phyloP scores from a whole-genome alignment of 2,888 invertebrate species.

The Tigriopus californicus region DNA sequence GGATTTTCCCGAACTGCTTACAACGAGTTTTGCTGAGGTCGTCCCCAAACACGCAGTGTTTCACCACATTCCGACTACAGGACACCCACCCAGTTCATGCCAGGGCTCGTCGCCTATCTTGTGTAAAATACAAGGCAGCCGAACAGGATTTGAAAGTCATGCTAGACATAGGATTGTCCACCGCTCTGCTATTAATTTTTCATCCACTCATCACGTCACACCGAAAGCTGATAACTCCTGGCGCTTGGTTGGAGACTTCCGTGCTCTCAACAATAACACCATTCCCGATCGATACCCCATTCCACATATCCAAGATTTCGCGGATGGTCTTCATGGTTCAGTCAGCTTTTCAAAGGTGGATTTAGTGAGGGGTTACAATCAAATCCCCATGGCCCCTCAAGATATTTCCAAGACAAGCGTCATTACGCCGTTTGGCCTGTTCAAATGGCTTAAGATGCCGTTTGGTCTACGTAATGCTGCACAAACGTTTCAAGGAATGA shows the following conservation, averaged over 20 bases:
- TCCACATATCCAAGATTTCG: constrained; percentile 26
- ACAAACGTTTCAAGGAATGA: background rate
- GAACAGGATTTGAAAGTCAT: background rate
- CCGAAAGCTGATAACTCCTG: constrained; percentile 20
- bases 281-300: constrained; percentile 26
- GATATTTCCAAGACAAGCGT: background rate
- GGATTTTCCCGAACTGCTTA: too few species aligned
- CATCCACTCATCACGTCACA: constrained; percentile 21
- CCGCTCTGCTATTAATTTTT: constrained; percentile 26
- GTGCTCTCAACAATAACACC: constrained; percentile 24
- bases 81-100: background rate
- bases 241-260: constrained; percentile 27
- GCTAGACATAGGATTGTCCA: background rate
- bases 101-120: too few species aligned
- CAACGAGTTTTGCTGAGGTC: too few species aligned
- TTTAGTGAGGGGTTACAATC: background rate
- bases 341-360: background rate
- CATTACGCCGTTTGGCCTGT: background rate
- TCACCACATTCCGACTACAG: background rate
- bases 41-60: too few species aligned
- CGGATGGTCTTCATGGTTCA: constrained; percentile 6
- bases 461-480: background rate
- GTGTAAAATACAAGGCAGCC: background rate
- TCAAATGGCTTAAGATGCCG: background rate
- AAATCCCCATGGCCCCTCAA: background rate